phyloP scores from a whole-genome alignment of 2,797 vertebrate species.

The Diceros bicornis region DNA sequence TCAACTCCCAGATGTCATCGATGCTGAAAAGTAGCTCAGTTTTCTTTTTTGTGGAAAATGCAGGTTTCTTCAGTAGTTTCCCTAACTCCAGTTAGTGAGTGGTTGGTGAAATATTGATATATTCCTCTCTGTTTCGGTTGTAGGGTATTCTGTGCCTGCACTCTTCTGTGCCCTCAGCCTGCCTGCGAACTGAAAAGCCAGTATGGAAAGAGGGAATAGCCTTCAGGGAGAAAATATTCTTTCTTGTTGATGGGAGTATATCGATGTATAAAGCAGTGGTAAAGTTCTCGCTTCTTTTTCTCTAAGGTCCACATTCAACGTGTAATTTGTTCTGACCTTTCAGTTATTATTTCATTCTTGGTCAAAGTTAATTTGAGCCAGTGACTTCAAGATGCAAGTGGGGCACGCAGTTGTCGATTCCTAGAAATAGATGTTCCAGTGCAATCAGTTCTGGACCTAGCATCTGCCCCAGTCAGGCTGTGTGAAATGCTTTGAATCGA shows the following conservation, averaged over 20 bases:
- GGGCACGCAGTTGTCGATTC: background rate
- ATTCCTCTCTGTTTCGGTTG: background rate
- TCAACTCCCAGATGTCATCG: background rate
- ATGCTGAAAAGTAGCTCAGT: background rate
- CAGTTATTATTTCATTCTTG: conserved; percentile 5
- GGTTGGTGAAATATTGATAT: background rate
- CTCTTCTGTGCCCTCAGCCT: background rate
- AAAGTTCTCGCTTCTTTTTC: background rate
- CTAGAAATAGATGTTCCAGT: background rate
- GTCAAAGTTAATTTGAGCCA: conserved; percentile 50
- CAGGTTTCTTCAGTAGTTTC: background rate
- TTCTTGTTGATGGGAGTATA: background rate
- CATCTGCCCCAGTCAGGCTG: background rate
- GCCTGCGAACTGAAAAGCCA: background rate
- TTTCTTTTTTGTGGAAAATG: conserved; percentile 4
- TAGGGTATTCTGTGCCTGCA: background rate
- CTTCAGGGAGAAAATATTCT: background rate
- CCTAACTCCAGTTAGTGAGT: background rate
- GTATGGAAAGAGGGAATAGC: background rate
- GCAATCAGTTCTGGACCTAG: background rate
- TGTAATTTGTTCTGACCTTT: conserved; percentile 61
- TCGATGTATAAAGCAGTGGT: background rate
- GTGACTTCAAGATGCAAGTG: background rate
- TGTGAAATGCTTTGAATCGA: background rate
- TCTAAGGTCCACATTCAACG: background rate